These are phyloP conservation scores for Melieria picta DNA, from an alignment of 2,888 invertebrate species.

Conservation along the genomic window DNA sequence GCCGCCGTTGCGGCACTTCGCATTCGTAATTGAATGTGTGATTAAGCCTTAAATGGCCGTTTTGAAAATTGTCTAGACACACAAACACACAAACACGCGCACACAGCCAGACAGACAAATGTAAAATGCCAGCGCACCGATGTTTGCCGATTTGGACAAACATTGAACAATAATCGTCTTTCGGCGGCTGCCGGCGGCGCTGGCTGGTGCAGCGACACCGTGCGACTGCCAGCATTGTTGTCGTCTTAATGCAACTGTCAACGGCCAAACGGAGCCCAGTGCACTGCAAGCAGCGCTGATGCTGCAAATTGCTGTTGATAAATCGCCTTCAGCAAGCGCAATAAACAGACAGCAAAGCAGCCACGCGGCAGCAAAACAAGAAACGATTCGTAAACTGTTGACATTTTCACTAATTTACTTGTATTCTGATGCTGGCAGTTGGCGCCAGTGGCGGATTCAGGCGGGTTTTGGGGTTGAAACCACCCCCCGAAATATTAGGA, in stretches of 20 bases:
- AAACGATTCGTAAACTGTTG: slow-evolving; percentile 23
- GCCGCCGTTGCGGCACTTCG: slow-evolving; percentile 8
- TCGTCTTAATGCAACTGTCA: slow-evolving; percentile 11
- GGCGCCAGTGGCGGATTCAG: too few species aligned
- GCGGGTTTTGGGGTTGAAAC: too few species aligned
- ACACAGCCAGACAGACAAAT: slow-evolving; percentile 19
- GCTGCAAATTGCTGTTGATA: slow-evolving; percentile 20
- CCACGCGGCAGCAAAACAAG: slow-evolving; percentile 1
- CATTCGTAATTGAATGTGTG: slow-evolving; percentile 29
- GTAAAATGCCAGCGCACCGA: background rate
- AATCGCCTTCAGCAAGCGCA: slow-evolving; percentile 18
- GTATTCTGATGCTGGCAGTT: background rate
- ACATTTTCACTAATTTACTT: slow-evolving; percentile 20
- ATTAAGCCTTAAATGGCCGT: slow-evolving; percentile 16
- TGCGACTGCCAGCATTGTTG: background rate
- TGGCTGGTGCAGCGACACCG: background rate
- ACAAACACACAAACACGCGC: slow-evolving; percentile 9
- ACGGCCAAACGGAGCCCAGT: background rate
- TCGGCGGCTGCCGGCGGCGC: too few species aligned
- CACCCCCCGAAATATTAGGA: too few species aligned
- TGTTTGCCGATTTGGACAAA: slow-evolving; percentile 3
- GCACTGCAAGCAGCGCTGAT: slow-evolving; percentile 5
- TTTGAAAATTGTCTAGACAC: background rate
- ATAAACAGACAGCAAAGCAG: background rate
- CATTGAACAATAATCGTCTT: slow-evolving; percentile 2